Base-by-base conservation (phyloP, 1,140 invertebrate genomes). In the Cardiocondyla obscurior region DNA sequence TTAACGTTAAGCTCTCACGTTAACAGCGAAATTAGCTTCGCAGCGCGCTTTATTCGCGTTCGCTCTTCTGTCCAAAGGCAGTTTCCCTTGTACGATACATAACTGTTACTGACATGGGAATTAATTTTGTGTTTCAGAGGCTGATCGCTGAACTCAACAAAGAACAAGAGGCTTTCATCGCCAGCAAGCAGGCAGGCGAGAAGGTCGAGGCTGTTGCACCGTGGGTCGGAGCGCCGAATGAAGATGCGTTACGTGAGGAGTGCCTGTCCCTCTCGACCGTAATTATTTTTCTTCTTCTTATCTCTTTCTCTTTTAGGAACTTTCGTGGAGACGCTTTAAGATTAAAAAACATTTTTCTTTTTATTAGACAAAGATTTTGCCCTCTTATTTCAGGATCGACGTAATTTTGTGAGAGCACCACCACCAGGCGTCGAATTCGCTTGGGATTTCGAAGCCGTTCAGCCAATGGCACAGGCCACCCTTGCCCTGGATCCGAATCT, bases 371-470 rank as follows among this genome's bases (percentile, higher is more conserved):
- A n/a, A 51, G 58, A 82, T 70, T 22, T n/a, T 28, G 55, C 1
- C 10, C 4, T 77, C 36, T 42, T 51, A 67, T 93, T 95, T 65
- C 94, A 99, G 97, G 99, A 99, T 94, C 97, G 97, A 90, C 96
- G 98, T 92, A 99, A 99, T 95, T 99, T 99, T 93, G 96, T 99
- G 62, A 96, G 99, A 90, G 98, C 97, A 91, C 99, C 99, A 60
- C 99, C 99, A 49, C 96, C 97, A 76, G 98, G 98, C 69, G 98
- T 99, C 44, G 97, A 98, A 93, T 99, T 99, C 94, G 96, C 98
- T 64, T 99, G 99, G 95, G 98, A 99, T 92, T 98, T 98, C 93
- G 97, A 98, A 90, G 95, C 96, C 65, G 96, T 97, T 93, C 97
- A 97, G 94, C 98, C 98, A 44, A 96, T 99, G 89, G 99, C 99